Evolutionary conservation across 2,888 invertebrate genomes (phyloP), one percentile per base, ranked within the genome.

Genomic region (Dastarcus helophoroides): DNA sequence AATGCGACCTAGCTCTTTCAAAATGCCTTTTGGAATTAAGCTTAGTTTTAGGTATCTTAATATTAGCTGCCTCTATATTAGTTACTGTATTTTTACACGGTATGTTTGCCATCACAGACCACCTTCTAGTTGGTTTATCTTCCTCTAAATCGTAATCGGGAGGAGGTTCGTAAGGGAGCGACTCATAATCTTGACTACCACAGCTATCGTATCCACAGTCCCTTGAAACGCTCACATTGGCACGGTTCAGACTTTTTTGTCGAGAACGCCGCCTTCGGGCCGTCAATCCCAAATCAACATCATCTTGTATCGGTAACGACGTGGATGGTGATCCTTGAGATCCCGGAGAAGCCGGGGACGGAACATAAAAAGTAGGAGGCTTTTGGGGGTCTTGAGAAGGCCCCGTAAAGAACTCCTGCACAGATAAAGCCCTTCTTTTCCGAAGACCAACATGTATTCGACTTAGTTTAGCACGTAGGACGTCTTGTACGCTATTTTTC

Each of bases 361-460:
- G 80, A 15, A 80, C 79, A 54, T 80, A 80, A 53, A 81, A 81
- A 4, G 70, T 73, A 2, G 73, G 65, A n/a, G 68, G 67, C 24
- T 33, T 35, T 35, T 67, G 68, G 37, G 68, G 67, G 8, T 71
- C 62, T 22, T 46, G 51, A 9, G 46, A 48, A 8, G 54, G 52
- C 36, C 50, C 54, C 24, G 49, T 51, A 40, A 76, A 67, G 8
- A 78, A 75, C 47, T 79, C 79, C 43, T 78, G 76, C 7, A 79
- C 79, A 28, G 78, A 79, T 14, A 79, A 51, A 2, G 79, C 76
- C 42, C 79, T 65, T 30, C 78, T 63, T 46, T 68, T 70, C 26
- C 79, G 63, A 34, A 79, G 58, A 1, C 79, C 79, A 7, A 76
- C 76, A 33, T 79, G 77, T 34, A 80, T 69, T 50, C 78, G 73